phyloP scores from a whole-genome alignment of 2,797 vertebrate genomes.

The Ispidina lecontei region DNA sequence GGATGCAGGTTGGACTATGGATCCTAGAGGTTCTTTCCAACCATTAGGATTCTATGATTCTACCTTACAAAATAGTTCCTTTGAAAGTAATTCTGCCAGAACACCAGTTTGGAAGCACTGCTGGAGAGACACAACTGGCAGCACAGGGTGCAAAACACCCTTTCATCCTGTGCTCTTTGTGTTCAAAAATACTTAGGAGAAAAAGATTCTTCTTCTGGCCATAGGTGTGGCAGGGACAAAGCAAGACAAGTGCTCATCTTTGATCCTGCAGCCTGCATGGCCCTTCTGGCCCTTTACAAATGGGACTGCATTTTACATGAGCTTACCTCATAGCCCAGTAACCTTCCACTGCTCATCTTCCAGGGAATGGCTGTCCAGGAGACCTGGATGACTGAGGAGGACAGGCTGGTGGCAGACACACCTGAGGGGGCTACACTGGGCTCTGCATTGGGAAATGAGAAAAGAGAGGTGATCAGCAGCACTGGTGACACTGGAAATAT shows the following conservation, averaged over 20 bases:
- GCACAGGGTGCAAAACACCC: background rate
- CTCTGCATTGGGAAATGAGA: conserved; percentile 78
- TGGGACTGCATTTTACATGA: background rate
- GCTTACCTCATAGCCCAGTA: conserved; percentile 93
- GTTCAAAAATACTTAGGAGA: background rate
- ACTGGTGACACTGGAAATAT: background rate
- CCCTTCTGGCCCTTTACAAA: background rate
- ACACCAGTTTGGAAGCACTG: background rate
- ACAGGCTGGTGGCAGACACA: conserved; percentile 86
- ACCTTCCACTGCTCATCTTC: conserved; percentile 84
- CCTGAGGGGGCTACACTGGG: conserved; percentile 85
- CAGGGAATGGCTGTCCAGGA: conserved; percentile 85
- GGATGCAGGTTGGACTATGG: too few species aligned
- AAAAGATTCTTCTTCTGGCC: background rate
- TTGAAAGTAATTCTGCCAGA: background rate
- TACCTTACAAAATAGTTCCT: background rate
- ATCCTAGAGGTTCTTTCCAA: too few species aligned
- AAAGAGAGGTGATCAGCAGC: background rate
- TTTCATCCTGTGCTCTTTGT: background rate
- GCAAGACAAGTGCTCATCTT: background rate
- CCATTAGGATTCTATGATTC: too few species aligned
- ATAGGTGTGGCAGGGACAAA: background rate
- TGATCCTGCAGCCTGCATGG: accelerated
- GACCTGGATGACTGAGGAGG: conserved; percentile 89
- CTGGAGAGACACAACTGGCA: background rate